Percentiles rank a stretch among this genome's conserved stretches.
Evolutionary conservation across 2,888 invertebrate genomes (phyloP).

Genomic region (Drosophila mulleri): DNA sequence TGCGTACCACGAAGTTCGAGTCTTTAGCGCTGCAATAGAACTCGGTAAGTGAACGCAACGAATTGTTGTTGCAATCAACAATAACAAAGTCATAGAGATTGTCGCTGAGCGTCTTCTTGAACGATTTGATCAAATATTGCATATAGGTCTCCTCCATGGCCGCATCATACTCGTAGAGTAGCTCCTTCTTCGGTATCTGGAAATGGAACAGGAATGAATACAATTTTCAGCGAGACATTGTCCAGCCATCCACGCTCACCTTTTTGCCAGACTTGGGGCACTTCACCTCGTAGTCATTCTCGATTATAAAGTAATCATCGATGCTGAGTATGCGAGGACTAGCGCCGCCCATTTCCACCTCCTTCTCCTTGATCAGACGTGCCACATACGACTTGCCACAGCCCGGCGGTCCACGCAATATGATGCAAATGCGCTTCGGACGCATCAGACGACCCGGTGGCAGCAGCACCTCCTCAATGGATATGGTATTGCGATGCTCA

Average conservation of each 20-base stretch:
- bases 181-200: constrained; percentile 86
- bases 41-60: constrained; percentile 92
- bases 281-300: constrained; percentile 89
- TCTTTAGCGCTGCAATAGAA: constrained; percentile 93
- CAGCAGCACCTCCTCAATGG: constrained; percentile 93
- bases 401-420: constrained; percentile 96
- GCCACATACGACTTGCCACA: constrained; percentile 97
- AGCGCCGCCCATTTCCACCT: constrained; percentile 93
- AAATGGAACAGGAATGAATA: background rate
- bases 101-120: constrained; percentile 95
- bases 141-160: constrained; percentile 93
- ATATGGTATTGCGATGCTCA: constrained; percentile 86
- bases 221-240: background rate
- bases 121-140: constrained; percentile 93
- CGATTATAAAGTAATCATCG: constrained; percentile 98
- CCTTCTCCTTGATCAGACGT: constrained; percentile 93
- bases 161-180: constrained; percentile 92
- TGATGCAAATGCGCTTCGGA: constrained; percentile 92
- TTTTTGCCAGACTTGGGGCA: constrained; percentile 84
- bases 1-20: constrained; percentile 83
- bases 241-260: constrained; percentile 48
- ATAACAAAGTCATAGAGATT: constrained; percentile 97
- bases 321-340: constrained; percentile 96
- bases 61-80: constrained; percentile 95
- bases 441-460: constrained; percentile 92